Evolutionary conservation across 2,797 vertebrate species (phyloP).

Genomic region (Helarctos malayanus): DNA sequence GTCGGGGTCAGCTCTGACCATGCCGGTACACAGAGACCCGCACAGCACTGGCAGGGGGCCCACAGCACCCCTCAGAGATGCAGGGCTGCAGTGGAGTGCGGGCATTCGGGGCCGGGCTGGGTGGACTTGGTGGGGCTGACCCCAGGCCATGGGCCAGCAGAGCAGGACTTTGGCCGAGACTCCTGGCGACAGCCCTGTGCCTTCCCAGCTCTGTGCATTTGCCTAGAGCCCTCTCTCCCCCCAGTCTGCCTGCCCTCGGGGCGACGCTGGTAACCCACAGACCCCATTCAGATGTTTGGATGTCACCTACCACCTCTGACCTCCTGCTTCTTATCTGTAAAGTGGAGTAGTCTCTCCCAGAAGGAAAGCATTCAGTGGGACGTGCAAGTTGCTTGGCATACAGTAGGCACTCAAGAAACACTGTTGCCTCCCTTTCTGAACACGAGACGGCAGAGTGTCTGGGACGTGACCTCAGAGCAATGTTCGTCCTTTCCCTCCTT

Average conservation of each 20-base stretch:
- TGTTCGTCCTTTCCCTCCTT: not conserved
- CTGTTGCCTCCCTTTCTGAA: not conserved
- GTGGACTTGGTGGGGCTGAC: not conserved
- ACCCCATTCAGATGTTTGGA: not conserved
- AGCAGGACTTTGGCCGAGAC: not conserved
- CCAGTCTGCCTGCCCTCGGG: rapidly evolving
- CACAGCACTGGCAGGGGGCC: rapidly evolving
- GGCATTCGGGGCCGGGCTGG: not conserved
- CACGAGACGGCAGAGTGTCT: not conserved
- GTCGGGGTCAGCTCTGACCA: not conserved
- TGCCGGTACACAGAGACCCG: not conserved
- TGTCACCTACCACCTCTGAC: not conserved
- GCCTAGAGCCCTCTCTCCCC: not conserved
- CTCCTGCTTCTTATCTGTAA: not conserved
- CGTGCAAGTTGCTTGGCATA: rapidly evolving
- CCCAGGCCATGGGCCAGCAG: not conserved
- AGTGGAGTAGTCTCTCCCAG: rapidly evolving
- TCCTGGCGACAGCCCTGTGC: rapidly evolving
- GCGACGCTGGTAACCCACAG: rapidly evolving
- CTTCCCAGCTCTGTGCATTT: rapidly evolving
- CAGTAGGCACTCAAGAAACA: not conserved
- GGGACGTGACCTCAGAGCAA: rapidly evolving
- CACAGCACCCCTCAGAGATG: not conserved
- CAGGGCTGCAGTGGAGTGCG: rapidly evolving
- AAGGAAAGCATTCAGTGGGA: not conserved